Evolutionary conservation across 1,140 invertebrate species (phyloP).

Genomic region (Aphelinus atriplicis): DNA sequence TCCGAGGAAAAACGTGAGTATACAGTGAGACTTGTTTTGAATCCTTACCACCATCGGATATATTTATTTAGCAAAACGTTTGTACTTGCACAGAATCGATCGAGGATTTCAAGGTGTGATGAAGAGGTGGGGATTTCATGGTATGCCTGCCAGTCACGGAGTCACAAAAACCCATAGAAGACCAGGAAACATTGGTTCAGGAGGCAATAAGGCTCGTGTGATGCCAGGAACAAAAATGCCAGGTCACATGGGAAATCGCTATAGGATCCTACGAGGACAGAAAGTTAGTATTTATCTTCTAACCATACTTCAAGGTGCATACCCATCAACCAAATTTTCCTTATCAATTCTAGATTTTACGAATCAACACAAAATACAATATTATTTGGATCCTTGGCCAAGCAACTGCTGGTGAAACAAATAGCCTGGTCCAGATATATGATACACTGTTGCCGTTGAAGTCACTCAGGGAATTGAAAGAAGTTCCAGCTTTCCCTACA

Average conservation of each 20-base stretch:
- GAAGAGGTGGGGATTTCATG: constrained; percentile 95
- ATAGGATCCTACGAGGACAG: constrained; percentile 76
- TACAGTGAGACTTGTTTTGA: no score
- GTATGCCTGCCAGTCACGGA: constrained; percentile 91
- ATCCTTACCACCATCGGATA: no score
- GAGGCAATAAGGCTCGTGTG: constrained; percentile 84
- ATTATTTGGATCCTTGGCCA: constrained; percentile 88
- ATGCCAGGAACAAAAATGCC: constrained; percentile 97
- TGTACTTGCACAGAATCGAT: constrained; percentile 74
- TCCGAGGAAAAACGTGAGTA: constrained; percentile 90
- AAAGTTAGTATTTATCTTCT: constrained; percentile 65
- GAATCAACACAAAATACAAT: constrained; percentile 95
- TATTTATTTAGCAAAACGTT: neutral
- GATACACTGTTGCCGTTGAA: constrained; percentile 79
- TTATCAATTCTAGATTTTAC: constrained; percentile 73
- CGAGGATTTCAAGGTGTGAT: constrained; percentile 99
- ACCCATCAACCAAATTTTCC: neutral
- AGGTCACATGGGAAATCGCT: constrained; percentile 94
- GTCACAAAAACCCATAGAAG: constrained; percentile 95
- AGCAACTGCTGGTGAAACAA: constrained; percentile 82
- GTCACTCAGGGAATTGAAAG: constrained; percentile 66
- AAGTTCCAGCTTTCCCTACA: constrained; percentile 84
- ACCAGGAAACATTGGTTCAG: constrained; percentile 88
- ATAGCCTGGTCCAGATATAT: constrained; percentile 82
- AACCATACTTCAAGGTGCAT: neutral